Evolutionary conservation across 2,113 vertebrate species (phyloP).

Genomic region (Accipiter cooperii): DNA sequence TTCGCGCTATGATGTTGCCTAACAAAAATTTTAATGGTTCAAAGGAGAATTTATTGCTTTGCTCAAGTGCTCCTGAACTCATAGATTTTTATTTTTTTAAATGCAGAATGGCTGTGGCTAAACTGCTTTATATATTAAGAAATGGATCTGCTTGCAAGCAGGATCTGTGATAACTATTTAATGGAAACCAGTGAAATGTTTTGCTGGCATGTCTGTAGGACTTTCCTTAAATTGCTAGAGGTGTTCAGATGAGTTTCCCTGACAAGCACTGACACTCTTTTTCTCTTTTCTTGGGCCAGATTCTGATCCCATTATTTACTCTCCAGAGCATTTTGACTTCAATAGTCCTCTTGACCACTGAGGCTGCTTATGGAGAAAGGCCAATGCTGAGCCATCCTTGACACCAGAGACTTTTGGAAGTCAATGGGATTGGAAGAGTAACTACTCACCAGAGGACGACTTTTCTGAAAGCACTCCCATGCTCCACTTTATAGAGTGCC

Average conservation of each 20-base stretch:
- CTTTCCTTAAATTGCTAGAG: slow-evolving; percentile 22
- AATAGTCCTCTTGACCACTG: neutral
- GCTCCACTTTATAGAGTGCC: neutral
- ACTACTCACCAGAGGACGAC: neutral
- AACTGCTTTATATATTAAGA: slow-evolving; percentile 30
- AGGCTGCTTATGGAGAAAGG: neutral
- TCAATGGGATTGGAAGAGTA: neutral
- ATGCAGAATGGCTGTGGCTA: neutral
- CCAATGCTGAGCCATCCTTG: neutral
- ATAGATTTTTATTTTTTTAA: neutral
- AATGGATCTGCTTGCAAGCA: neutral
- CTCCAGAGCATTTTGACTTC: neutral
- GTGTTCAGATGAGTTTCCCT: slow-evolving; percentile 42
- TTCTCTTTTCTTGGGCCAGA: slow-evolving; percentile 24
- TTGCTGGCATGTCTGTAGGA: neutral
- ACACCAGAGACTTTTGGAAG: neutral
- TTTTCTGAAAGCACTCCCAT: neutral
- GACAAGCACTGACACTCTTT: slow-evolving; percentile 4
- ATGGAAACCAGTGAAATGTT: slow-evolving; percentile 9
- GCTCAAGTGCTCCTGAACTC: neutral
- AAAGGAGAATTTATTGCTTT: neutral
- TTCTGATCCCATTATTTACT: neutral
- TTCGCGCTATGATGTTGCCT: neutral
- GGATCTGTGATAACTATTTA: slow-evolving; percentile 43
- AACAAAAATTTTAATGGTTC: slow-evolving; percentile 23